Evolutionary conservation across 2,113 vertebrate genomes (phyloP), one percentile per base, ranked within the genome.

Genomic region (Piaya cayana): DNA sequence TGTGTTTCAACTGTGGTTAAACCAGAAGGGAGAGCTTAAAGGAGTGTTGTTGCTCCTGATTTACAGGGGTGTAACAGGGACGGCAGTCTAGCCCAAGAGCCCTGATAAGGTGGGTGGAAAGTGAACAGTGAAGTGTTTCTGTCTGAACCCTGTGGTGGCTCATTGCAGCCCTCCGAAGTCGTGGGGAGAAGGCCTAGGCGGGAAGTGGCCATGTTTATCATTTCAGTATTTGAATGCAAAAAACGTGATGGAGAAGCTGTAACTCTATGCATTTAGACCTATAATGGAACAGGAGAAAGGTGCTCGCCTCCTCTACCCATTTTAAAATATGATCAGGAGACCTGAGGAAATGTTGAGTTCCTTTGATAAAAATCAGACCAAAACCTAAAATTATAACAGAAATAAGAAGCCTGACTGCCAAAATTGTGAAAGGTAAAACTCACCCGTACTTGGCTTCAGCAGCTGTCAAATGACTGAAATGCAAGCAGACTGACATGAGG

Each of bases 1-100:
- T 4, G 30, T 11, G 32, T 55, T 64, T 45, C 4, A 3, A 1
- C 16, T 0, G 4, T n/a, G 49, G 23, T 37, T 77, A 26, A 34
- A 45, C 11, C 37, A 39, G 43, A 32, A 22, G 70, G 15, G 76
- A 45, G 20, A 37, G 32, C 43, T 29, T 14, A 47, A 26, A 16
- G 23, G 22, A 58, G 22, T 30, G 19, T 11, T 64, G 42, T 15
- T 56, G 47, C 36, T 58, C 22, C 64, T 25, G 11, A 15, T 37
- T 37, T 29, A 15, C 49, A 39, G 39, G 45, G 50, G 56, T 29
- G 49, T 50, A 32, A 63, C 30, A 11, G 30, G 16, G 53, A 18
- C 7, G 67, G 15, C 25, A 32, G 55, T 21, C 12, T 15, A 74
- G 37, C 34, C 47, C 22, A 8, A 12, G 17, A 63, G 47, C 9